phyloP scores from a whole-genome alignment of 2,113 vertebrate genomes.

The Aegypius monachus region DNA sequence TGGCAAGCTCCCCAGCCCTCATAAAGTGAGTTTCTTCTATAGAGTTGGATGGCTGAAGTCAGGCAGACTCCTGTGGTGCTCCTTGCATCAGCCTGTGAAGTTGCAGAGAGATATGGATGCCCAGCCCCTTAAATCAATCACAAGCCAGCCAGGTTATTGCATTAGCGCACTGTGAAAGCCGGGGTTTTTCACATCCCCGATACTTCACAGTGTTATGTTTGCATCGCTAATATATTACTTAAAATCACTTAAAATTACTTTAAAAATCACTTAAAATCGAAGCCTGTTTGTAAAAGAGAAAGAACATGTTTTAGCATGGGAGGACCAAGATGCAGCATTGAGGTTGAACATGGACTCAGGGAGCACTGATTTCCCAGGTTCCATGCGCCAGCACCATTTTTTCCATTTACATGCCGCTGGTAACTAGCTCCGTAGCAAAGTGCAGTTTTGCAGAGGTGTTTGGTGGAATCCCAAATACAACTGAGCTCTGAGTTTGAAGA shows the following conservation, averaged over 20 bases:
- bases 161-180: neutral
- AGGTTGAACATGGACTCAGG: neutral
- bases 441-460: neutral
- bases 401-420: neutral
- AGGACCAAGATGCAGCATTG: neutral
- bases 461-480: neutral
- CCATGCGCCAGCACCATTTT: neutral
- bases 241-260: neutral
- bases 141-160: neutral
- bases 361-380: neutral
- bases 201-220: neutral
- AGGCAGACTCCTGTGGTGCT: neutral
- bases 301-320: neutral
- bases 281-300: neutral
- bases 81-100: neutral
- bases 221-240: neutral
- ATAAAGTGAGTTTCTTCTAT: rapidly evolving
- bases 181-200: rapidly evolving
- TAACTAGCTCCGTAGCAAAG: neutral
- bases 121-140: neutral
- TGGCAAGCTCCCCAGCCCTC: neutral
- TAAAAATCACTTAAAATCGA: neutral
- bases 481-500: neutral
- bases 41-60: neutral
- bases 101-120: neutral